Conservation (phyloP, 1,140 invertebrate species). For the Hypothenemus hampei region DNA sequence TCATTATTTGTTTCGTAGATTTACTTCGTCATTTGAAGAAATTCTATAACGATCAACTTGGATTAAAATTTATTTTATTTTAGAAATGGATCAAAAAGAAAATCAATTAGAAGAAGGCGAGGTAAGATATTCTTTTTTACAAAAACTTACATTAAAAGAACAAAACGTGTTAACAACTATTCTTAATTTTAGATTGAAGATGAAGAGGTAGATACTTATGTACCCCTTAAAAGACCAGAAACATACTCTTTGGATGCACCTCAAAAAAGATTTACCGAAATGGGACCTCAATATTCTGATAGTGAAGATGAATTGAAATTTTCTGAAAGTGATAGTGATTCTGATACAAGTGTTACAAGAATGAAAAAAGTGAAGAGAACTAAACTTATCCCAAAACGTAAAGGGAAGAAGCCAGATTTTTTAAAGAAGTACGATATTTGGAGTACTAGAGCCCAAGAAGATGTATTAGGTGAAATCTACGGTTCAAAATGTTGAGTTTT, state of each 20-base stretch:
- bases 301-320: slow-evolving; percentile 48
- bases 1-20: too few relatives aligned
- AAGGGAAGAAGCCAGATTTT: slow-evolving; percentile 29
- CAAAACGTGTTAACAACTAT: not conserved
- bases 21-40: too few relatives aligned
- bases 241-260: slow-evolving; percentile 36
- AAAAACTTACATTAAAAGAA: slow-evolving; percentile 3
- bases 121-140: slow-evolving; percentile 32
- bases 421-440: slow-evolving; percentile 59
- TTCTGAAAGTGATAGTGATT: slow-evolving; percentile 49
- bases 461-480: slow-evolving; percentile 47
- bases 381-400: slow-evolving; percentile 44
- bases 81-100: slow-evolving; percentile 27
- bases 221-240: slow-evolving; percentile 47
- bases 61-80: too few relatives aligned
- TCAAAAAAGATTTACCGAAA: slow-evolving; percentile 38
- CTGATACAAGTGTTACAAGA: slow-evolving; percentile 42
- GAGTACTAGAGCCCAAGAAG: slow-evolving; percentile 57
- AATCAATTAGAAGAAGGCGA: slow-evolving; percentile 44
- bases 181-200: slow-evolving; percentile 27
- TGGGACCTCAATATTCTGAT: slow-evolving; percentile 30
- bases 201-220: slow-evolving; percentile 43
- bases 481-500: too few relatives aligned
- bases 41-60: too few relatives aligned
- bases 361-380: slow-evolving; percentile 43